Percentiles rank a stretch among this genome's conserved stretches.
phyloP scores from a whole-genome alignment of 2,888 invertebrate species.

The Plusia festucae region DNA sequence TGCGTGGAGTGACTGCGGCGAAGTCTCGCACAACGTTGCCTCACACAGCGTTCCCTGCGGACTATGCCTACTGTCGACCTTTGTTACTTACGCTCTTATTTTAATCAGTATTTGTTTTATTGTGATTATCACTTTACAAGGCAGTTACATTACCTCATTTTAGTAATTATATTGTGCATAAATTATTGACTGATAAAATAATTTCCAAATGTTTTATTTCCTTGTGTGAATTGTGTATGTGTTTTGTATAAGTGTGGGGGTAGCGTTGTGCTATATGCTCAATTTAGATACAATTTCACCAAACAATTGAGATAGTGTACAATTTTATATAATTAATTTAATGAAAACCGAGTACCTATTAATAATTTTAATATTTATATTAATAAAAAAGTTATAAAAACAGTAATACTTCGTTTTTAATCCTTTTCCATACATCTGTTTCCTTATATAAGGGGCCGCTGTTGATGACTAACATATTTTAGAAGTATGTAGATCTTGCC shows the following conservation, averaged over 20 bases:
- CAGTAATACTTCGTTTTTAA: constrained; percentile 70
- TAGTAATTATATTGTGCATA: constrained; percentile 84
- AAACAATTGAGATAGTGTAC: constrained; percentile 88
- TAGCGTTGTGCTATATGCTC: constrained; percentile 89
- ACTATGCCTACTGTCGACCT: constrained; percentile 60
- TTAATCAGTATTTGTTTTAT: constrained; percentile 86
- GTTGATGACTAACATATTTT: constrained; percentile 59
- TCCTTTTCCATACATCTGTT: constrained; percentile 68
- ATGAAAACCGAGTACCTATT: constrained; percentile 89
- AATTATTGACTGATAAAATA: constrained; percentile 87
- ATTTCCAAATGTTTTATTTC: constrained; percentile 88
- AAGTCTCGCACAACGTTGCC: constrained; percentile 85
- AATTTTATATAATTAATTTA: constrained; percentile 87
- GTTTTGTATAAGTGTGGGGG: constrained; percentile 81
- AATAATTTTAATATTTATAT: constrained; percentile 89
- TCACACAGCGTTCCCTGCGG: constrained; percentile 80
- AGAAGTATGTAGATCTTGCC: no score
- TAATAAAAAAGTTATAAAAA: constrained; percentile 87
- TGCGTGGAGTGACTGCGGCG: constrained; percentile 63
- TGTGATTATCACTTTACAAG: constrained; percentile 85
- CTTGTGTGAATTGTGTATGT: constrained; percentile 84
- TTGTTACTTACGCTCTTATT: constrained; percentile 73
- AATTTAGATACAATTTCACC: constrained; percentile 89
- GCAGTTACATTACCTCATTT: constrained; percentile 86
- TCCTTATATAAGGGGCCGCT: constrained; percentile 22